Percentiles rank a stretch among this genome's conserved stretches.
These are phyloP conservation scores for Sebastolobus altivelis DNA, from an alignment of 2,797 vertebrate species.

Conservation along the genomic window DNA sequence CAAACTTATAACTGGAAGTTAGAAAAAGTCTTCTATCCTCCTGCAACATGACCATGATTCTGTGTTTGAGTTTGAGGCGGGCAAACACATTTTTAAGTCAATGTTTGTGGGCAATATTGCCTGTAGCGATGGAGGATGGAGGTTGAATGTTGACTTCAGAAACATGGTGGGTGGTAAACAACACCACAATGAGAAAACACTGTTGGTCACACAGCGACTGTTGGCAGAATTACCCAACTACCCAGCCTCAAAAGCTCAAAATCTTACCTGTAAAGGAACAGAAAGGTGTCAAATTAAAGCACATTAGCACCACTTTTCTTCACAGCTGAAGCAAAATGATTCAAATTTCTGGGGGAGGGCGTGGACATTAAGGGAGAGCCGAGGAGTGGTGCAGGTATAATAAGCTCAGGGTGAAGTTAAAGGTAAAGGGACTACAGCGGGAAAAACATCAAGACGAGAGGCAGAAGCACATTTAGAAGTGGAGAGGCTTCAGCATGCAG, in stretches of 20 bases:
- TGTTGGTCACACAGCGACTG: neutral
- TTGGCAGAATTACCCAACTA: neutral
- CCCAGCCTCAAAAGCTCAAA: conserved; percentile 7
- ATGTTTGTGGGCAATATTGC: conserved; percentile 21
- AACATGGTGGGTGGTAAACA: neutral
- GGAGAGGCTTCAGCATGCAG: conserved; percentile 52
- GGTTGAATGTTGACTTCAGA: conserved; percentile 3
- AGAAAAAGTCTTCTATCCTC: neutral
- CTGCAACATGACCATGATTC: neutral
- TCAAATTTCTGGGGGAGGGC: neutral
- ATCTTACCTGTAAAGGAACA: conserved; percentile 31
- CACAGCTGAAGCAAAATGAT: conserved; percentile 5
- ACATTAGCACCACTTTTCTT: neutral
- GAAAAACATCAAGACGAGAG: conserved; percentile 45
- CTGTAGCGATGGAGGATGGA: conserved; percentile 12
- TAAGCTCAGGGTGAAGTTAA: conserved; percentile 31
- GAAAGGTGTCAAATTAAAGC: neutral
- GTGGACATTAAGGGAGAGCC: conserved; percentile 29
- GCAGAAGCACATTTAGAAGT: conserved; percentile 50
- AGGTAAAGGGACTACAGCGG: conserved; percentile 40
- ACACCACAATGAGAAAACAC: neutral
- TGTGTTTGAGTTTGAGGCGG: conserved; percentile 18
- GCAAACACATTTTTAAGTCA: conserved; percentile 23
- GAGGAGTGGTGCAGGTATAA: conserved; percentile 21
- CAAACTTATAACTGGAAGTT: neutral